Evolutionary conservation across 2,888 invertebrate genomes (phyloP).

Genomic region (Ischnura elegans): DNA sequence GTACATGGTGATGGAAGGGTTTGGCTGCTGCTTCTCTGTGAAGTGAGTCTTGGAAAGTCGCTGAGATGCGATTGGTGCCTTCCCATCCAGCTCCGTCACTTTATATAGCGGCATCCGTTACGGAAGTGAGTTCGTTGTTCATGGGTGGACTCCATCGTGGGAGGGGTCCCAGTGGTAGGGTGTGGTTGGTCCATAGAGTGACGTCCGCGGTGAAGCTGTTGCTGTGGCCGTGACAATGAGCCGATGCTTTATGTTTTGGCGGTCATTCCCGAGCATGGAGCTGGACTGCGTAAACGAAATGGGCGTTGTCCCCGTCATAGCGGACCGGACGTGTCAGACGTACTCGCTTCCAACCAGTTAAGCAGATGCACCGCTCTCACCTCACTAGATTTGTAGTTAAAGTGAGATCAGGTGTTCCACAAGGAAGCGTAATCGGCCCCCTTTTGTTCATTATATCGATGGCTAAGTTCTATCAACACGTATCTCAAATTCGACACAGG

Average conservation of each 20-base stretch:
- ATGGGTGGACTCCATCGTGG: not conserved
- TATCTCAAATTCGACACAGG: too few relatives aligned
- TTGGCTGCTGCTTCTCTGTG: not conserved
- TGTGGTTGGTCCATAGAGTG: not conserved
- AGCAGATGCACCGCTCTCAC: too few relatives aligned
- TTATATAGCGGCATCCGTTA: not conserved
- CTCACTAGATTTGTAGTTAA: too few relatives aligned
- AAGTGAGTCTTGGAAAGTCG: not conserved
- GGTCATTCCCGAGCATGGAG: too few relatives aligned
- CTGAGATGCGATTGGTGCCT: not conserved
- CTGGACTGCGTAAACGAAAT: not conserved
- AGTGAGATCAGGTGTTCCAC: too few relatives aligned
- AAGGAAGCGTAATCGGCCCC: too few relatives aligned
- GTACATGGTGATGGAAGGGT: slow-evolving; percentile 57
- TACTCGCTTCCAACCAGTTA: too few relatives aligned
- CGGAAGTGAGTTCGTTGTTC: not conserved
- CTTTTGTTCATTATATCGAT: too few relatives aligned
- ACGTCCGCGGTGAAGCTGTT: not conserved
- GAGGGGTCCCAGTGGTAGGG: too few relatives aligned
- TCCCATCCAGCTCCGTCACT: not conserved
- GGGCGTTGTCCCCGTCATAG: not conserved
- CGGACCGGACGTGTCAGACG: not conserved
- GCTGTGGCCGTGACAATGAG: not conserved
- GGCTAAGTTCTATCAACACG: too few relatives aligned
- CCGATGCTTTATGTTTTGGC: too few relatives aligned